phyloP scores from a whole-genome alignment of 2,888 invertebrate genomes.

The Ochropleura plecta region DNA sequence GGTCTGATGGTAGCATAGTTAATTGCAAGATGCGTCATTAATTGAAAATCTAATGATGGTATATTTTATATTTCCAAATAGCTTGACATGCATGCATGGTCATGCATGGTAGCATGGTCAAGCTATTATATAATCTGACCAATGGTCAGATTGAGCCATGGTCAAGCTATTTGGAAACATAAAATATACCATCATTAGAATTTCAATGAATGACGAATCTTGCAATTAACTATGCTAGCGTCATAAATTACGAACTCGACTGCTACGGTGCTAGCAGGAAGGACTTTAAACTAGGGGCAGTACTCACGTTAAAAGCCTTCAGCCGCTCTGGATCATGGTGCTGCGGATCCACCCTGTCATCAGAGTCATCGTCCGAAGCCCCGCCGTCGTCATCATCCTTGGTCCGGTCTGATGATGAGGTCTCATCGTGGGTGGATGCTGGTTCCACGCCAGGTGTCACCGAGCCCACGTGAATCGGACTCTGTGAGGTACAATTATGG shows the following conservation, averaged over 20 bases:
- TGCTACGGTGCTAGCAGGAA: not conserved
- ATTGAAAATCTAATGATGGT: too few species aligned
- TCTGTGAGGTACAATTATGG: slow-evolving; percentile 84
- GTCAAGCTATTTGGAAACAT: too few species aligned
- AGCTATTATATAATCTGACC: too few species aligned
- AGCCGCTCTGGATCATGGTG: slow-evolving; percentile 97
- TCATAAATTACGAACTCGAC: not conserved
- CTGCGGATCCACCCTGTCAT: slow-evolving; percentile 97
- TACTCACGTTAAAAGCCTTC: slow-evolving; percentile 98
- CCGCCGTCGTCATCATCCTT: slow-evolving; percentile 93
- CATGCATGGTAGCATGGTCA: too few species aligned
- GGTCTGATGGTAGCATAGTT: too few species aligned
- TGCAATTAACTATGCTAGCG: too few species aligned
- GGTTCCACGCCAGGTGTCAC: slow-evolving; percentile 86
- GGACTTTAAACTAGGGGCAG: not conserved
- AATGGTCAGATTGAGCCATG: too few species aligned
- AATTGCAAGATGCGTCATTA: too few species aligned
- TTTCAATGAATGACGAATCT: too few species aligned
- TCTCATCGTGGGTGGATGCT: slow-evolving; percentile 95
- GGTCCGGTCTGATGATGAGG: slow-evolving; percentile 96
- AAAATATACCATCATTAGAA: too few species aligned
- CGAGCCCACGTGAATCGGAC: slow-evolving; percentile 92
- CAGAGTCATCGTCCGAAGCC: slow-evolving; percentile 95
- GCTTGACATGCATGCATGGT: too few species aligned
- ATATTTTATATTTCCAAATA: too few species aligned